Evolutionary conservation across 2,888 invertebrate genomes (phyloP), one percentile per base, ranked within the genome.

Genomic region (Erynnis tages): DNA sequence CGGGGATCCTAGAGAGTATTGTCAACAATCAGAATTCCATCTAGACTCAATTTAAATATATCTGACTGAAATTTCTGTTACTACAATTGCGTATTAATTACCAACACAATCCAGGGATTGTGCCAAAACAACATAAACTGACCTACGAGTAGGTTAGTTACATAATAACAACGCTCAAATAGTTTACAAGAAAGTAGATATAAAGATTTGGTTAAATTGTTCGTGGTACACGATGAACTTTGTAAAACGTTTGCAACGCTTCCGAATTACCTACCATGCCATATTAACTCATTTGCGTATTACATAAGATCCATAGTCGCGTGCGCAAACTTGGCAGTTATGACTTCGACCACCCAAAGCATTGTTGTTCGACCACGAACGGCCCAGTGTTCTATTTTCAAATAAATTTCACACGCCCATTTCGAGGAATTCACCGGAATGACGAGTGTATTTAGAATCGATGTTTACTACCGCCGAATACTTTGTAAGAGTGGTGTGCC

Each of bases 261-360:
- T n/a, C n/a, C n/a, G n/a, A n/a, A n/a, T n/a, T n/a, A n/a, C 10
- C 10, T n/a, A 11, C 3, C 5, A 17, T 10, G 3, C 49, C 17
- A 23, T 41, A 41, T 34, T 23, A 34, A 17, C n/a, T 21, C 32
- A 25, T 34, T 32, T 40, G 0, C 10, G 16, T 13, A 1, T 32
- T 25, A 41, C 17, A 32, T 25, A 25, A 32, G 10, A n/a, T 14
- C 21, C 11, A 5, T 34, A 41, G 32, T 41, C 40, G 32, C 34
- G 41, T 41, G 25, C 41, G 49, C 41, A 41, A 5, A 41, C 41
- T 49, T 49, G 41, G 49, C 49, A 49, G 25, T 8, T 13, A 19
- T 21, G 27, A 8, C 7, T 14, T 16, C 25, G 25, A 21, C 14
- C 14, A 25, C 25, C n/a, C 8, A 34, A 16, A 16, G 17, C 45